Conservation (phyloP, 2,797 vertebrate species). For the Danionella dracula region DNA sequence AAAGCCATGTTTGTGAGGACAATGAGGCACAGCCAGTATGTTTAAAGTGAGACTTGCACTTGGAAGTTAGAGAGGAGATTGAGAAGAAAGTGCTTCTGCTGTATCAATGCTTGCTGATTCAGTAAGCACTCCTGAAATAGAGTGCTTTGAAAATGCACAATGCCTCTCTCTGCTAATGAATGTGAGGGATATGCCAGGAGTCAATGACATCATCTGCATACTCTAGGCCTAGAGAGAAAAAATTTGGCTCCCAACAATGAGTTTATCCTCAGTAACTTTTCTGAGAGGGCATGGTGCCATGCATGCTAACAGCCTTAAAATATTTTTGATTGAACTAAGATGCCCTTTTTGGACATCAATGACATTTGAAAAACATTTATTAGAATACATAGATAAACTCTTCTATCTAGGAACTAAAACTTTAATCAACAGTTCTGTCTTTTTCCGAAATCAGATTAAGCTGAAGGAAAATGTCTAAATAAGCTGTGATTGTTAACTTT, state of each 20-base stretch:
- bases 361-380: too few relatives aligned
- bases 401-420: too few relatives aligned
- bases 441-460: too few relatives aligned
- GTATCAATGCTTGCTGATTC: constrained; percentile 11
- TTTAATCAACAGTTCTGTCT: too few relatives aligned
- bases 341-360: neutral
- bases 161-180: constrained; percentile 10
- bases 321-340: constrained; percentile 22
- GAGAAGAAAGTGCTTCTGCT: neutral
- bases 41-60: constrained; percentile 8
- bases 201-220: constrained; percentile 43
- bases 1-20: constrained; percentile 10
- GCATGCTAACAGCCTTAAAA: neutral
- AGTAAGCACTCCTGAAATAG: constrained; percentile 5
- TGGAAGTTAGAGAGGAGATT: neutral
- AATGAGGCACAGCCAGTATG: neutral
- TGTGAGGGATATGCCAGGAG: constrained; percentile 16
- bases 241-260: constrained; percentile 10
- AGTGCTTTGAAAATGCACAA: neutral
- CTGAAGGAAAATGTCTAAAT: too few relatives aligned
- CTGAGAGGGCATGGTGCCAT: constrained; percentile 29
- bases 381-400: too few relatives aligned
- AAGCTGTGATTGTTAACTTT: too few relatives aligned
- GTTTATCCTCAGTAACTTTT: constrained; percentile 35
- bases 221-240: constrained; percentile 17